Conservation (phyloP, 2,113 vertebrate species). For the Microcebus jonahi region DNA sequence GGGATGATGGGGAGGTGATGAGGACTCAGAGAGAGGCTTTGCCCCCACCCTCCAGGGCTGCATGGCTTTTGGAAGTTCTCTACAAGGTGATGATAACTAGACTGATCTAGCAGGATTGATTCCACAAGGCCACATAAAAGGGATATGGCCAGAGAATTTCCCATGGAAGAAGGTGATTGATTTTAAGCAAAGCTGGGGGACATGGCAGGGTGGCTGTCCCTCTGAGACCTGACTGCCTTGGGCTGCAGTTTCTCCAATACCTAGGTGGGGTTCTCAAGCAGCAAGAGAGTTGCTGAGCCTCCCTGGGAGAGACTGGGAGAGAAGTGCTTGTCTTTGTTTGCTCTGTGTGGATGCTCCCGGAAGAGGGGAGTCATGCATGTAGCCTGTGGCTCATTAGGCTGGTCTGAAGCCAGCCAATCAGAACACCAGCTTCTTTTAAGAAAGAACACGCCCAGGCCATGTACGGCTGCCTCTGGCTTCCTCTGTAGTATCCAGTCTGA, state of each 20-base stretch:
- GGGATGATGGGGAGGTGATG: neutral
- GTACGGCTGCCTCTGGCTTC: neutral
- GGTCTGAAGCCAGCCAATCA: neutral
- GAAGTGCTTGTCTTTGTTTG: neutral
- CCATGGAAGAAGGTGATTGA: neutral
- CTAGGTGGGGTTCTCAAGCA: neutral
- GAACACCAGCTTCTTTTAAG: neutral
- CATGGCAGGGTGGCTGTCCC: neutral
- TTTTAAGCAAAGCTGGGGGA: neutral
- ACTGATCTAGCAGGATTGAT: neutral
- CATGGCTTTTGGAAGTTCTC: neutral
- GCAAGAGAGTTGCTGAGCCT: neutral
- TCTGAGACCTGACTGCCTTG: neutral
- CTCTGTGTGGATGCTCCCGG: neutral
- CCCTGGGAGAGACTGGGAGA: neutral
- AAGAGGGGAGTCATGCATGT: neutral
- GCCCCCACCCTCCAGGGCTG: too few species aligned
- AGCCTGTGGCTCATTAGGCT: neutral
- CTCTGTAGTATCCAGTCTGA: neutral
- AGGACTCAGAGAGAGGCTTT: neutral
- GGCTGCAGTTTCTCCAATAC: neutral
- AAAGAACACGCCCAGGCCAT: neutral
- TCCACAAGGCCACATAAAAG: neutral
- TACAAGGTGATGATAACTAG: neutral
- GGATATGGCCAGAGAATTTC: neutral